Evolutionary conservation across 2,797 vertebrate genomes (phyloP).

Genomic region (Linurgus olivaceus): DNA sequence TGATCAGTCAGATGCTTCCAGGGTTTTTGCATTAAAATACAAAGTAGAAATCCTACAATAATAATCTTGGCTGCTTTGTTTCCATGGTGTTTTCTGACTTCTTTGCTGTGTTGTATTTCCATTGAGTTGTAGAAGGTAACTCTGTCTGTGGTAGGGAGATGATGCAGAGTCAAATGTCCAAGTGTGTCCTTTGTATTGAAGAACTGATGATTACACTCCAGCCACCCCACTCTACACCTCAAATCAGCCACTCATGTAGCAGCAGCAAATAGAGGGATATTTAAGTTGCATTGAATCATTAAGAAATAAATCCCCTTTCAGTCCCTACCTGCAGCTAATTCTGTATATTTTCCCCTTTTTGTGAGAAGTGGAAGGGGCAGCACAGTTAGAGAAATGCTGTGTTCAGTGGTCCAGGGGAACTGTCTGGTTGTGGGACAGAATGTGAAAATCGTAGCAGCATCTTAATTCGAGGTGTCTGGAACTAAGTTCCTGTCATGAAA

Average conservation of each 20-base stretch:
- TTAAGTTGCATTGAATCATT: background rate
- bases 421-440: background rate
- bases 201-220: background rate
- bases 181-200: background rate
- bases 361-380: background rate
- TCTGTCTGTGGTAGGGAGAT: background rate
- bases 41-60: background rate
- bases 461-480: background rate
- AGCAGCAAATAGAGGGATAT: background rate
- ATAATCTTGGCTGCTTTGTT: background rate
- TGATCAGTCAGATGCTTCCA: background rate
- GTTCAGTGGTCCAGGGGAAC: background rate
- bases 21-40: background rate
- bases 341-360: background rate
- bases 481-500: background rate
- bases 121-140: background rate
- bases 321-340: background rate
- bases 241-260: background rate
- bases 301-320: background rate
- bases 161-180: background rate
- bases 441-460: background rate
- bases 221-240: background rate
- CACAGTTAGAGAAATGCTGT: fast-evolving
- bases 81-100: background rate
- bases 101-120: background rate